Conservation (phyloP, 2,888 invertebrate species). For the Glaucopsyche alexis region DNA sequence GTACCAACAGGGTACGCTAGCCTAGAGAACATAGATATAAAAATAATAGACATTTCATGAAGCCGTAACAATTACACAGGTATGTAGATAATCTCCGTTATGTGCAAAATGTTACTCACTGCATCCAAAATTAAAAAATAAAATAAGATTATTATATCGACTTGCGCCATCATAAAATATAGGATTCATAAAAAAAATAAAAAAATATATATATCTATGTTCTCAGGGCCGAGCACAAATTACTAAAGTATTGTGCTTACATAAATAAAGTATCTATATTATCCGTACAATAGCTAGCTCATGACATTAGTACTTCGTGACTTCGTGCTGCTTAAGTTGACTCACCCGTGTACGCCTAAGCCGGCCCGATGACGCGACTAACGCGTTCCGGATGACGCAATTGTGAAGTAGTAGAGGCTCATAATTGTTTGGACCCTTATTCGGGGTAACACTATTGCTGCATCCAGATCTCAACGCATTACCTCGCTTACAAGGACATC, state of each 20-base stretch:
- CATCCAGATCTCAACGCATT: background rate
- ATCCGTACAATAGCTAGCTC: background rate
- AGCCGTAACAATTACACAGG: background rate
- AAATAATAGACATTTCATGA: background rate
- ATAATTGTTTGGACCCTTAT: background rate
- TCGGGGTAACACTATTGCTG: background rate
- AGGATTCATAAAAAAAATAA: background rate
- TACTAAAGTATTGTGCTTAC: slow-evolving; percentile 15
- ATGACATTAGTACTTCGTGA: background rate
- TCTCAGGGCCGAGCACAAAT: background rate
- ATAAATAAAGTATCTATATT: slow-evolving; percentile 17
- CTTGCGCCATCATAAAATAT: background rate
- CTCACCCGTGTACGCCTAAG: background rate
- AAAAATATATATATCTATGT: background rate
- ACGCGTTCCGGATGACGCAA: background rate
- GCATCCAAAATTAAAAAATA: background rate
- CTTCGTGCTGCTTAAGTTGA: background rate
- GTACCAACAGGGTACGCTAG: background rate
- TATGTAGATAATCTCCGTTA: background rate
- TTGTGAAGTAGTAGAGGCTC: background rate
- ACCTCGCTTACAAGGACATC: background rate
- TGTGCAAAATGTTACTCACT: background rate
- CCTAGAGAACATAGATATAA: background rate
- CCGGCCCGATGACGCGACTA: background rate
- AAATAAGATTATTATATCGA: background rate